These are phyloP conservation scores for Nycteola revayana DNA, from an alignment of 2,888 invertebrate species.

Conservation along the genomic window DNA sequence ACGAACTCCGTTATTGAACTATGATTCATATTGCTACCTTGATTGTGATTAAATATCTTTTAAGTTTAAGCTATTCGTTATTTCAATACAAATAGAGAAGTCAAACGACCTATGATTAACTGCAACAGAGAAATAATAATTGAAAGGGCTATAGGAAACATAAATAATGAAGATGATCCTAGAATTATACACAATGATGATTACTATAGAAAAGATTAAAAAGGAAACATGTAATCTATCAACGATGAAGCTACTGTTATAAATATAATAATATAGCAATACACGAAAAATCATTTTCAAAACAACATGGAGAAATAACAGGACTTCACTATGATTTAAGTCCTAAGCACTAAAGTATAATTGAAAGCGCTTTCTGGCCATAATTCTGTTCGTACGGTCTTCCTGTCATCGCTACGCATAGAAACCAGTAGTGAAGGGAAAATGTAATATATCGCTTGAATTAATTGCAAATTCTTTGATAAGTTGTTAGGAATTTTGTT, in stretches of 20 bases:
- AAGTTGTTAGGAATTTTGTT: slow-evolving; percentile 13
- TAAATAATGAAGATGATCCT: no score
- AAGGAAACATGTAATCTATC: no score
- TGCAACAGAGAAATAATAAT: no score
- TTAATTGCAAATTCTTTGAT: slow-evolving; percentile 31
- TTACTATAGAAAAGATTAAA: no score
- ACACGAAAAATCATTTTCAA: slow-evolving; percentile 27
- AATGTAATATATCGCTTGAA: slow-evolving; percentile 14
- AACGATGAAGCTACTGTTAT: background rate
- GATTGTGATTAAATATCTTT: slow-evolving; percentile 22
- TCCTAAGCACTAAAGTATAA: slow-evolving; percentile 42
- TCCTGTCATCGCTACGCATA: slow-evolving; percentile 30
- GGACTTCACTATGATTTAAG: slow-evolving; percentile 46
- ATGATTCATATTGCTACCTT: slow-evolving; percentile 16
- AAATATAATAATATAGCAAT: background rate
- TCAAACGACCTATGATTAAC: no score
- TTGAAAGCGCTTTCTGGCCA: slow-evolving; percentile 55
- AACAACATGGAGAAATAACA: slow-evolving; percentile 24
- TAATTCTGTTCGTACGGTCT: slow-evolving; percentile 47
- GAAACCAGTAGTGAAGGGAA: slow-evolving; percentile 25
- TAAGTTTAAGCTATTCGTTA: slow-evolving; percentile 12
- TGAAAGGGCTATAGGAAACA: no score
- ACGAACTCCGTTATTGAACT: slow-evolving; percentile 31
- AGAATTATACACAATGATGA: no score
- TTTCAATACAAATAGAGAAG: background rate